Conservation (phyloP, 2,113 vertebrate genomes). For the Tapirus terrestris region DNA sequence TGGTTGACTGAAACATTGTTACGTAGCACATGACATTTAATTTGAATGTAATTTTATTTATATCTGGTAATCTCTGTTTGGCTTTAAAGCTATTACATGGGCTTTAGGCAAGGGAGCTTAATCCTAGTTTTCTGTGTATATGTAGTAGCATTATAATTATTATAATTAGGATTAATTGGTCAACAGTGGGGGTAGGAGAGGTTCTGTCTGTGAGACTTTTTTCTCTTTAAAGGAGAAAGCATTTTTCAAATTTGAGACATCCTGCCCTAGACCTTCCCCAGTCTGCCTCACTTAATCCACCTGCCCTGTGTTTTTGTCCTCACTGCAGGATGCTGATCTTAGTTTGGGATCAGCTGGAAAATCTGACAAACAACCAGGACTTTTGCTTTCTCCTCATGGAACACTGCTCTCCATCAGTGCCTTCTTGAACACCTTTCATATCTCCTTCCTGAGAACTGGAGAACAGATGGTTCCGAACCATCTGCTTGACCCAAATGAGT, state of each 20-base stretch:
- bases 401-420: not conserved
- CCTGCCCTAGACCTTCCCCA: not conserved
- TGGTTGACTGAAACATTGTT: too few relatives aligned
- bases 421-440: not conserved
- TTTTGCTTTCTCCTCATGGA: not conserved
- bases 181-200: not conserved
- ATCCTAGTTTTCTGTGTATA: not conserved
- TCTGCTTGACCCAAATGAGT: not conserved
- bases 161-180: not conserved
- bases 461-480: not conserved
- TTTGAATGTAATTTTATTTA: slow-evolving; percentile 21
- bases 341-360: not conserved
- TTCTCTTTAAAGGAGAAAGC: not conserved
- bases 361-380: not conserved
- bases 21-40: not conserved
- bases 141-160: slow-evolving; percentile 1
- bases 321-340: not conserved
- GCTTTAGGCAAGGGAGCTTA: not conserved
- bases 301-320: slow-evolving; percentile 2
- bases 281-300: not conserved
- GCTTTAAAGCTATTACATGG: not conserved
- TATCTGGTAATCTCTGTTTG: slow-evolving; percentile 44
- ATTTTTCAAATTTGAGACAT: slow-evolving; percentile 18
- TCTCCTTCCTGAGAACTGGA: not conserved
- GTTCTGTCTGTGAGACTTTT: not conserved